phyloP scores from a whole-genome alignment of 2,888 invertebrate genomes.

The Cephus spinipes region DNA sequence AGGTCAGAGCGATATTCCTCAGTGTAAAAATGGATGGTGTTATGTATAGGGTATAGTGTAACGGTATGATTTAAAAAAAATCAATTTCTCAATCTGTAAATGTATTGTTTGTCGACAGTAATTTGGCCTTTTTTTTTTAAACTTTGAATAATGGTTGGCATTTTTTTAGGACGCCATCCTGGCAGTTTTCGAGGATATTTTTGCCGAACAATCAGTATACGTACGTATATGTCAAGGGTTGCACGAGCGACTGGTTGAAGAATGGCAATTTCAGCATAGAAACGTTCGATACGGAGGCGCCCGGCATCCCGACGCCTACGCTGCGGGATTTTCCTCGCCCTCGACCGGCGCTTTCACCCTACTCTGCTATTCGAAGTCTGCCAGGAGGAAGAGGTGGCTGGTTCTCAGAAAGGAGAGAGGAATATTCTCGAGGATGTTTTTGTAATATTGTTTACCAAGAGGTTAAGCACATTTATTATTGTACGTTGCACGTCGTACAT shows the following conservation, averaged over 20 bases:
- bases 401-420: neutral
- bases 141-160: neutral
- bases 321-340: conserved; percentile 31
- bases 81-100: neutral
- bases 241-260: neutral
- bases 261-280: neutral
- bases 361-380: neutral
- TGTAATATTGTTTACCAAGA: neutral
- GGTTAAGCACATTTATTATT: neutral
- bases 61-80: neutral
- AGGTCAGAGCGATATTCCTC: neutral
- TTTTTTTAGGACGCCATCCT: neutral
- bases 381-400: neutral
- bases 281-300: conserved; percentile 40
- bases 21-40: neutral
- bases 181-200: neutral
- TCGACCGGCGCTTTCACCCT: conserved; percentile 11
- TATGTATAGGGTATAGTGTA: neutral
- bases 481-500: too few relatives aligned
- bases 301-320: conserved; percentile 45
- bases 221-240: neutral
- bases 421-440: neutral
- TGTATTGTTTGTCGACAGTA: neutral
- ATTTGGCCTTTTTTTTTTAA: neutral
- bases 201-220: neutral